phyloP scores from a whole-genome alignment of 2,797 vertebrate species.

The Enteromius unitaeniatus region DNA sequence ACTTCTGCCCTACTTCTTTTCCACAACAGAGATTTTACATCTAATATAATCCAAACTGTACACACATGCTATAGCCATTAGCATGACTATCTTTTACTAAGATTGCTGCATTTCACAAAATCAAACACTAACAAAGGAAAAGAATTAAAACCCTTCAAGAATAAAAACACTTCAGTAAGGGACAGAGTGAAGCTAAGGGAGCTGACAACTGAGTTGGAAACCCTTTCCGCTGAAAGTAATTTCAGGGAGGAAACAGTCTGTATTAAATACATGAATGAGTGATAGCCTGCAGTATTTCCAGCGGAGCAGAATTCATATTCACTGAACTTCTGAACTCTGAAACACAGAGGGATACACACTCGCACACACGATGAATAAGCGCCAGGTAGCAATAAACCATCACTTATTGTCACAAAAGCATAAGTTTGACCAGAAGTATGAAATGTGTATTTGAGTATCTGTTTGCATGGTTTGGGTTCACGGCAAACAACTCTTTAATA shows the following conservation, averaged over 20 bases:
- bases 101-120: not conserved
- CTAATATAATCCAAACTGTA: not conserved
- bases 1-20: not conserved
- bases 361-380: not conserved
- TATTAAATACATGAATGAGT: constrained; percentile 31
- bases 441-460: not conserved
- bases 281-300: constrained; percentile 26
- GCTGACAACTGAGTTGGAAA: constrained; percentile 14
- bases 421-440: not conserved
- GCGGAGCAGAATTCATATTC: constrained; percentile 29
- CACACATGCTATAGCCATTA: not conserved
- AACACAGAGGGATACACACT: constrained; percentile 9
- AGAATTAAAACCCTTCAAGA: not conserved
- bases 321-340: constrained; percentile 31
- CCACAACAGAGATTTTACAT: not conserved
- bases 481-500: not conserved
- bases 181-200: not conserved
- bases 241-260: not conserved
- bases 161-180: constrained; percentile 19
- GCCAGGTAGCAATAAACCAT: not conserved
- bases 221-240: not conserved
- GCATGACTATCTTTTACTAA: not conserved
- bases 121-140: not conserved
- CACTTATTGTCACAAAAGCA: not conserved
- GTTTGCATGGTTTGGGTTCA: not conserved